Evolutionary conservation across 92 coral and sea anemone genomes (phyloP), one percentile per base, ranked within the genome.

Genomic region (Heliopora coerulea): DNA sequence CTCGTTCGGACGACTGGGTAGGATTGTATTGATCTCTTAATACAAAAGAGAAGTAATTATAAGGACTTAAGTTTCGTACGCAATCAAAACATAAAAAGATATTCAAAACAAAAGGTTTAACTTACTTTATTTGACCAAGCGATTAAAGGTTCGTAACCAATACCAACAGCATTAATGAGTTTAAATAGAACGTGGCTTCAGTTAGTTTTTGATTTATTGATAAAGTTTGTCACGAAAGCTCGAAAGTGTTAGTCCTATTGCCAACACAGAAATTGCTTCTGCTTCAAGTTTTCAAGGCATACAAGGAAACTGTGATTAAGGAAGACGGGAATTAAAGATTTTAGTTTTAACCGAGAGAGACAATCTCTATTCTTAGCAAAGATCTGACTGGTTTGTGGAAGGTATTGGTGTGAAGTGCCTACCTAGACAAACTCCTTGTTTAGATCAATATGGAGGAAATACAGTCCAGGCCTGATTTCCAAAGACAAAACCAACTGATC

Each of bases 101-200:
- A 44, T 67, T 25, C 27, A 67, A 26, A 67, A 67, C 74, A 49
- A 67, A 67, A 44, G 74, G 59, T 30, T 67, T 48, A 67, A 48
- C 29, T 21, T 20, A 15, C 74, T 30, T 67, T 67, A 67, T 67
- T 46, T 67, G 57, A 67, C 40, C 27, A 67, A 67, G 48, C 57
- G 58, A 67, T 44, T 67, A 35, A 44, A 46, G 17, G 39, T 26
- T 21, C 40, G 74, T 67, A 44, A 67, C 74, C 74, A 44, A 46
- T 44, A 59, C 44, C 74, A 67, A 67, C 74, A 67, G 59, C 42
- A 49, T 67, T 44, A 67, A 67, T 59, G 59, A 21, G 32, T 67
- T 40, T 67, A n/a, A 44, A 56, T 44, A 27, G 18, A 35, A 44
- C 72, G 72, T 31, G 13, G 74, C 35, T 44, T 5, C 39, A 24